A percentile compares a stretch with the other conserved stretches of the same genome.
These are phyloP conservation scores for Sycobia sp. DNA, from an alignment of 1,140 invertebrate species.

Conservation along the genomic window DNA sequence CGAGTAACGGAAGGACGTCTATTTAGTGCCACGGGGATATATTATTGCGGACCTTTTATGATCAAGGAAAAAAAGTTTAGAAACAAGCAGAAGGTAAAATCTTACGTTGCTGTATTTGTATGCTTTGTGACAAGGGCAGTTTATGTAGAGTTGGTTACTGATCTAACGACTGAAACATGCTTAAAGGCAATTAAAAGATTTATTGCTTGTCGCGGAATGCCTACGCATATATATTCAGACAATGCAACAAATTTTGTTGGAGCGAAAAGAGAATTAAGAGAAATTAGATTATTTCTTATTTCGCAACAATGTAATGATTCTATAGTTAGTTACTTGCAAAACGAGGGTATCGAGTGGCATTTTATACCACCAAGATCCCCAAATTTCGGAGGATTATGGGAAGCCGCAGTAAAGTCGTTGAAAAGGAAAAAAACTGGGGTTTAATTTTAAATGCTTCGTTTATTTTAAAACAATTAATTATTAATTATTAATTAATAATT, in stretches of 20 bases:
- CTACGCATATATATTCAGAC: neutral
- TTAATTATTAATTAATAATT: too few relatives aligned
- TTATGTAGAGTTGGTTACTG: neutral
- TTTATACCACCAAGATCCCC: too few relatives aligned
- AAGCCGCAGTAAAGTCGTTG: neutral
- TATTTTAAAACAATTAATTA: too few relatives aligned
- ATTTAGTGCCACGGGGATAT: neutral
- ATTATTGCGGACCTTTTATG: neutral
- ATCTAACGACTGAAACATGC: too few relatives aligned
- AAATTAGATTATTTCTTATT: neutral
- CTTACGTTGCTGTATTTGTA: too few relatives aligned
- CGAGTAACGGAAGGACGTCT: neutral
- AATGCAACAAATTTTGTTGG: too few relatives aligned
- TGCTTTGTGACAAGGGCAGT: too few relatives aligned
- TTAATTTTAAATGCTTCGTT: too few relatives aligned
- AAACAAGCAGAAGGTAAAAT: too few relatives aligned
- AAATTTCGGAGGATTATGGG: neutral
- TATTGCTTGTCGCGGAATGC: neutral
- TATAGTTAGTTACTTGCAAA: neutral
- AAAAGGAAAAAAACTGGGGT: too few relatives aligned
- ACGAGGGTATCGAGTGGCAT: too few relatives aligned
- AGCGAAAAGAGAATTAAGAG: conserved; percentile 7
- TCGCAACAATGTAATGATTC: neutral
- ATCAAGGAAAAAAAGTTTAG: too few relatives aligned
- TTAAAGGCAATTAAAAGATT: neutral